phyloP scores from a whole-genome alignment of 2,113 vertebrate genomes.

The Myrmophylax atrothorax region DNA sequence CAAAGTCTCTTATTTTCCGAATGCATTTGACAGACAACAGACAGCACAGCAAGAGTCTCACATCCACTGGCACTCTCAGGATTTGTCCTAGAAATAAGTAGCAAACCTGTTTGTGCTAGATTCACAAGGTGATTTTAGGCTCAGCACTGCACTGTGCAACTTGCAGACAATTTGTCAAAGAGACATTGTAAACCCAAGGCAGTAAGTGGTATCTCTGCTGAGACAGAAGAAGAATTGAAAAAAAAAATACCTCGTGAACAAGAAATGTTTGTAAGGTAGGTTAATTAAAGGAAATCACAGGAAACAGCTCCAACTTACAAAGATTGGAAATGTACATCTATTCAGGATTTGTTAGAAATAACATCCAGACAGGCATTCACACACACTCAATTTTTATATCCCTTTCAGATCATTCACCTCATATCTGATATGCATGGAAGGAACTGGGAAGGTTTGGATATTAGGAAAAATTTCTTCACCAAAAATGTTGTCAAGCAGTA shows the following conservation, averaged over 20 bases:
- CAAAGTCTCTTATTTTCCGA: neutral
- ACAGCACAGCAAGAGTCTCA: neutral
- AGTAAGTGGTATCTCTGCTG: neutral
- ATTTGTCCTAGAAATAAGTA: neutral
- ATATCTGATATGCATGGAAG: neutral
- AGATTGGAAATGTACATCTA: neutral
- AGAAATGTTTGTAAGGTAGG: neutral
- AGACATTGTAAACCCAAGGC: neutral
- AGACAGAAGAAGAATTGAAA: neutral
- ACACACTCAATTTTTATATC: neutral
- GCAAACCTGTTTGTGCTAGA: neutral
- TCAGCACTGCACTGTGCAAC: neutral
- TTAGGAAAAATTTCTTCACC: neutral
- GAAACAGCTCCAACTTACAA: neutral
- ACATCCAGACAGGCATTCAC: accelerated
- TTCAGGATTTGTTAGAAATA: neutral
- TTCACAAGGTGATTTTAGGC: neutral
- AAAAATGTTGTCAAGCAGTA: neutral
- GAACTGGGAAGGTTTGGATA: neutral
- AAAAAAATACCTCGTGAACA: neutral
- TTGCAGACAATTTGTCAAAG: neutral
- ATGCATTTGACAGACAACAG: neutral
- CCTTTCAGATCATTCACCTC: neutral
- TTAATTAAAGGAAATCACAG: neutral
- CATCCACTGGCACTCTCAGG: neutral